Conservation (phyloP, 2,113 vertebrate genomes). For the Gnathonemus echidnorhynchus region DNA sequence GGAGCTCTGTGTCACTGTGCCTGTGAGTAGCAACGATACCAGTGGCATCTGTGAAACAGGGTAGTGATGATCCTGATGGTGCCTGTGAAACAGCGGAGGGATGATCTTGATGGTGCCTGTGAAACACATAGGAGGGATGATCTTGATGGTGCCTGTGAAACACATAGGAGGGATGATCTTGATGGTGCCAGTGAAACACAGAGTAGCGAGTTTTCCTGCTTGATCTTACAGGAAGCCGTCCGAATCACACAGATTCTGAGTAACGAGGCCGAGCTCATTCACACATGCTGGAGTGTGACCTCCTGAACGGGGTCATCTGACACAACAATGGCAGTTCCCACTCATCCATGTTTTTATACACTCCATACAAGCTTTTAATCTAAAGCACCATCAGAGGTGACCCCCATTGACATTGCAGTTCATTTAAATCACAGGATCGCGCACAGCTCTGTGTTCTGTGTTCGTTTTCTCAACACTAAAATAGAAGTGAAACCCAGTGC, state of each 20-base stretch:
- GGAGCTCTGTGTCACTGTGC: not conserved
- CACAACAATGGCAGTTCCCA: not conserved
- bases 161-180: not conserved
- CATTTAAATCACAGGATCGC: not conserved
- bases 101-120: not conserved
- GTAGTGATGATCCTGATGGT: not conserved
- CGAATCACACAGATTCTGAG: not conserved
- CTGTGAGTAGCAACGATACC: not conserved
- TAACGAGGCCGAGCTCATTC: not conserved
- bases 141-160: not conserved
- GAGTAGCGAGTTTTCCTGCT: not conserved
- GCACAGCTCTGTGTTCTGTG: not conserved
- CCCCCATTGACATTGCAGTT: constrained; percentile 7
- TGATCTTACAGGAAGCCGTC: not conserved
- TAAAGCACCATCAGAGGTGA: constrained; percentile 2
- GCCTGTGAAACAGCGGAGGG: not conserved
- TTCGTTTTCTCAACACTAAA: not conserved
- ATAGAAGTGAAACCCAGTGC: not conserved
- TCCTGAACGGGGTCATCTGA: not conserved
- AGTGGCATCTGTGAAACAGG: not conserved
- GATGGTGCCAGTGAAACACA: not conserved
- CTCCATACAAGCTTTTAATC: not conserved
- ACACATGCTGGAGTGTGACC: not conserved
- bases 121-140: not conserved
- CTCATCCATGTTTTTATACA: constrained; percentile 2